These are phyloP conservation scores for Pteropus alecto DNA, from an alignment of 2,113 vertebrate species.

Conservation along the genomic window DNA sequence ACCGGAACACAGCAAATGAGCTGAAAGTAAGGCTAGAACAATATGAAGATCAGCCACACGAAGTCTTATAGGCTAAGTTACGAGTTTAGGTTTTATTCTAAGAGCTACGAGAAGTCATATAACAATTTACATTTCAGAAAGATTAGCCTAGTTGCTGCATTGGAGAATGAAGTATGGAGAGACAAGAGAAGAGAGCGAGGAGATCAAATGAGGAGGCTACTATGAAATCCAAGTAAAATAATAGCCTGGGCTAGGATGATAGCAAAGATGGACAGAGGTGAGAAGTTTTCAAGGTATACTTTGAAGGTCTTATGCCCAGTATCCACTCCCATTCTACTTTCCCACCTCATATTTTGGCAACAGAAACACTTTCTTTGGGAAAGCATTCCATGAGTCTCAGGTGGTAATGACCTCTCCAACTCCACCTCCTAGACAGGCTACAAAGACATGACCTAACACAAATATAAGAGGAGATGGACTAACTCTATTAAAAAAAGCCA, in stretches of 20 bases:
- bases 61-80: neutral
- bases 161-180: neutral
- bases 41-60: neutral
- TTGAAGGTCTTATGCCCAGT: neutral
- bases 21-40: neutral
- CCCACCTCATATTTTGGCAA: neutral
- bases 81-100: neutral
- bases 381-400: neutral
- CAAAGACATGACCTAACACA: neutral
- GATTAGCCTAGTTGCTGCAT: neutral
- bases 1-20: neutral
- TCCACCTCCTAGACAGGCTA: neutral
- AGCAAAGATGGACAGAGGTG: neutral
- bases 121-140: neutral
- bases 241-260: neutral
- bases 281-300: neutral
- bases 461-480: neutral
- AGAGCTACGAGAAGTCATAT: conserved; percentile 1
- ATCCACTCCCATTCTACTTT: neutral
- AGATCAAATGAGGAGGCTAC: neutral
- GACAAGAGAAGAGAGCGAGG: neutral
- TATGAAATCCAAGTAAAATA: neutral
- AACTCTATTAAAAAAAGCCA: neutral
- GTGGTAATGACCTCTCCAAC: neutral
- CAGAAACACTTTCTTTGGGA: neutral